Base-by-base conservation (phyloP, 1,140 invertebrate genomes). In the Goniozus legneri region DNA sequence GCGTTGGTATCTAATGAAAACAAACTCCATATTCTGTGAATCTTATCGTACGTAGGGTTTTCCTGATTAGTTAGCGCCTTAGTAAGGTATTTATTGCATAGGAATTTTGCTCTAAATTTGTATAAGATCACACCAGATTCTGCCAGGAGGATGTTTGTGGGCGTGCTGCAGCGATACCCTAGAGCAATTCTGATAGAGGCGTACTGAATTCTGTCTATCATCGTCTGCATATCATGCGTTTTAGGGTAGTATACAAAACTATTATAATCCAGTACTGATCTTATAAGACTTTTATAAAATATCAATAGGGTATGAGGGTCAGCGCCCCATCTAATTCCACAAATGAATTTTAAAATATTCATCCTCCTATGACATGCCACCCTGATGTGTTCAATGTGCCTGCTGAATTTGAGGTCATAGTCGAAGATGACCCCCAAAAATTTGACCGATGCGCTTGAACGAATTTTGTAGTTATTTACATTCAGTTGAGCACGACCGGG, bases 131-230 rank as follows among this genome's bases (percentile, higher is more conserved):
- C 12, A n/a, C 47, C 47, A 1, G 49, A 44, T 49, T 52, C 46
- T 7, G 46, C 49, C 6, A 56, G 13, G 3, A 52, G 21, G 10
- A 56, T 14, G 20, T 52, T 52, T 3, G 31, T 49, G 1, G 50
- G 54, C 1, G 49, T 52, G 3, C 46, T 49, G 8, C 8, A 40
- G 27, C 49, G 44, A 13, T 50, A 55, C 14, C 48, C 52, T 13
- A 55, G 19, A 10, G 35, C 40, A 1, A 20, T 8, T 22, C 48
- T 41, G n/a, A 55, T 16, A 7, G 48, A 47, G n/a, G 33, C 37
- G 16, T 24, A 43, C 36, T 55, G 40, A 22, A 50, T 18, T 32
- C 44, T 47, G 16, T 53, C 51, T 0, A 53, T 14, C 8, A 21
- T 40, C 2, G 14, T 1, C 2, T 14, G 12, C 3, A 39, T 3